Conservation (phyloP, 2,888 invertebrate genomes). For the Scaptomyza reducta region DNA sequence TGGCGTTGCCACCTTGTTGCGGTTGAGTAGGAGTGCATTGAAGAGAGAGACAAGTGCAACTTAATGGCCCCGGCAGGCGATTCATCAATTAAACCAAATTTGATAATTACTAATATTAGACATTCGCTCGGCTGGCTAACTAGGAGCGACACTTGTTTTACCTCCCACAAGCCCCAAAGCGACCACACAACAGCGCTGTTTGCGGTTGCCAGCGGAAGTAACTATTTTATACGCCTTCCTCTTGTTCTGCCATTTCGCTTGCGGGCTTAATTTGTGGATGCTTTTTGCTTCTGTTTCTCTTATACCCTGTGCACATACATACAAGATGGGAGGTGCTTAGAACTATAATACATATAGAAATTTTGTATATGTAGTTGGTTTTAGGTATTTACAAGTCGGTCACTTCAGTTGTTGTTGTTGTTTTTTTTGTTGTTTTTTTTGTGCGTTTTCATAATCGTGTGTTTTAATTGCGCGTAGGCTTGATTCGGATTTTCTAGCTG, state of each 20-base stretch:
- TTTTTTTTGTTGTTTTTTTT: slow-evolving; percentile 19
- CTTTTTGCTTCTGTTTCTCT: slow-evolving; percentile 33
- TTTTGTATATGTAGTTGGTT: background rate
- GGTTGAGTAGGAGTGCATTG: slow-evolving; percentile 8
- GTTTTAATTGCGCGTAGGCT: slow-evolving; percentile 78
- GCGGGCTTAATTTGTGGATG: slow-evolving; percentile 65
- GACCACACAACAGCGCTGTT: slow-evolving; percentile 19
- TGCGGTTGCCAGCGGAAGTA: slow-evolving; percentile 69
- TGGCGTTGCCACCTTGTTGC: slow-evolving; percentile 45
- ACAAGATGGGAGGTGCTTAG: background rate
- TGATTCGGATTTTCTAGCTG: slow-evolving; percentile 59
- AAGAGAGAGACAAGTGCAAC: slow-evolving; percentile 22
- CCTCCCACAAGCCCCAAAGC: slow-evolving; percentile 45
- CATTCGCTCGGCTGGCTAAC: slow-evolving; percentile 34
- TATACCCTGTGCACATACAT: slow-evolving; percentile 26
- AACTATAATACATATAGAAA: background rate
- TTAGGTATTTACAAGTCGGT: slow-evolving; percentile 10
- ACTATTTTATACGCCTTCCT: slow-evolving; percentile 74
- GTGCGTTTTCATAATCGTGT: slow-evolving; percentile 55
- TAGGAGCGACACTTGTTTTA: slow-evolving; percentile 45
- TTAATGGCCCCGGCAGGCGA: slow-evolving; percentile 34
- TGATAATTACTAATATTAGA: slow-evolving; percentile 69
- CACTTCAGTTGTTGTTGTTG: background rate
- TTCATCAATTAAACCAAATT: slow-evolving; percentile 72
- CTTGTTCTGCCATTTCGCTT: slow-evolving; percentile 37